These are phyloP conservation scores for Calyptommatus sinebrachiatus DNA, from an alignment of 2,113 vertebrate genomes.

Conservation along the genomic window DNA sequence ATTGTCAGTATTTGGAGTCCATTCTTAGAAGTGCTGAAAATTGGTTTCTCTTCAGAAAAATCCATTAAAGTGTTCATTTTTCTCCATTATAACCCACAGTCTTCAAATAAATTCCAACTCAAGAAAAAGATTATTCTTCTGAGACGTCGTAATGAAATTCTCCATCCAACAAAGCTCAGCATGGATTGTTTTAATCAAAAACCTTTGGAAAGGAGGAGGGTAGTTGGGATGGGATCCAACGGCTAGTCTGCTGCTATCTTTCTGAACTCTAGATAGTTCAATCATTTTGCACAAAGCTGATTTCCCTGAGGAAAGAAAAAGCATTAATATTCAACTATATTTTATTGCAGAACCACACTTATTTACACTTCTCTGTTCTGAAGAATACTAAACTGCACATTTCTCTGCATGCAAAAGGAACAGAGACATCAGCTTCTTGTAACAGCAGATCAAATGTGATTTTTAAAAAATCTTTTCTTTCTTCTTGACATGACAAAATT, in stretches of 20 bases:
- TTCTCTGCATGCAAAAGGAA: background rate
- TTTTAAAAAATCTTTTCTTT: background rate
- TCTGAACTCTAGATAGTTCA: background rate
- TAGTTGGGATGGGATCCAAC: background rate
- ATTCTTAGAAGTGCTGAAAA: background rate
- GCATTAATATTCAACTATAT: background rate
- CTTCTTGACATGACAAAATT: too few species aligned
- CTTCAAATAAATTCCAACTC: background rate
- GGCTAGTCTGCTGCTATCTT: background rate
- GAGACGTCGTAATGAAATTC: background rate
- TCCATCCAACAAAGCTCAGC: background rate
- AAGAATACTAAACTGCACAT: background rate
- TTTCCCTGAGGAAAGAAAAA: conserved; percentile 1
- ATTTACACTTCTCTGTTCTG: background rate
- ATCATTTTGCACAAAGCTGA: background rate
- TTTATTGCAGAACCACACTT: background rate
- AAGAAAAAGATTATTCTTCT: background rate
- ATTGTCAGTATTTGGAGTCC: background rate
- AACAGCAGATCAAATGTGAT: background rate
- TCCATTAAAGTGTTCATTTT: background rate
- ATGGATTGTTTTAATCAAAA: conserved; percentile 10
- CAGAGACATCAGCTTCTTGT: background rate
- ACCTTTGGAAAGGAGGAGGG: background rate
- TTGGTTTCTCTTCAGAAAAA: background rate
- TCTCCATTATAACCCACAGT: background rate